phyloP scores from a whole-genome alignment of 2,888 invertebrate species.

The Chalcis sispes region DNA sequence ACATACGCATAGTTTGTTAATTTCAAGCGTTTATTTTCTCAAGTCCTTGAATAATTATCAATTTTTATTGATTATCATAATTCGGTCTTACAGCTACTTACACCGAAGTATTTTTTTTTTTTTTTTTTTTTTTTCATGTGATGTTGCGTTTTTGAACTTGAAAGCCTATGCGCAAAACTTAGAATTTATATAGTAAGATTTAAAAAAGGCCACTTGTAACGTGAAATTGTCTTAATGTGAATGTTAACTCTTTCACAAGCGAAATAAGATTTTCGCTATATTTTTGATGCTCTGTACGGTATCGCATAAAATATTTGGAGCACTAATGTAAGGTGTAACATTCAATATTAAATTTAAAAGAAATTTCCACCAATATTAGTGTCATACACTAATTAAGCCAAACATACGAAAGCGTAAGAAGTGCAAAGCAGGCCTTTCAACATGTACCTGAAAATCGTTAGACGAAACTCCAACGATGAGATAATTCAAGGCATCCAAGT shows the following conservation, averaged over 20 bases:
- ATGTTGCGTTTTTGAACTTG: slow-evolving; percentile 60
- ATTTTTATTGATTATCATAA: slow-evolving; percentile 56
- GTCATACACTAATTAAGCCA: slow-evolving; percentile 6
- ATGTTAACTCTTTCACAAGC: slow-evolving; percentile 13
- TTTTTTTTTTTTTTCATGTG: slow-evolving; percentile 62
- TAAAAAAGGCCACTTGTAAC: slow-evolving; percentile 36
- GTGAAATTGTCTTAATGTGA: slow-evolving; percentile 26
- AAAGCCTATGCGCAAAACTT: slow-evolving; percentile 53
- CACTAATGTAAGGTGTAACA: slow-evolving; percentile 5
- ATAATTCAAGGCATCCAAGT: slow-evolving; percentile 19
- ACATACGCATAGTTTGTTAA: slow-evolving; percentile 61
- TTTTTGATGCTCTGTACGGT: slow-evolving; percentile 25
- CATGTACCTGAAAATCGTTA: slow-evolving; percentile 54
- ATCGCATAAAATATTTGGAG: slow-evolving; percentile 12
- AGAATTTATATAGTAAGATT: slow-evolving; percentile 44
- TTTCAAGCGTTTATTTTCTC: slow-evolving; percentile 64
- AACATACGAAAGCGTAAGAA: slow-evolving; percentile 8
- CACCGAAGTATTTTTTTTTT: slow-evolving; percentile 58
- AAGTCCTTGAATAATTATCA: slow-evolving; percentile 64
- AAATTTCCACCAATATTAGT: not conserved
- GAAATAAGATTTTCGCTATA: slow-evolving; percentile 22
- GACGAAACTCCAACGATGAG: slow-evolving; percentile 2
- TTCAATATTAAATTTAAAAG: slow-evolving; percentile 8
- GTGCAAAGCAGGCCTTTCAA: slow-evolving; percentile 49
- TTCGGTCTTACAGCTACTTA: slow-evolving; percentile 64